Percentiles rank a stretch among this genome's conserved stretches.
Conservation (phyloP, 2,888 invertebrate species). For the Latrodectus hesperus region DNA sequence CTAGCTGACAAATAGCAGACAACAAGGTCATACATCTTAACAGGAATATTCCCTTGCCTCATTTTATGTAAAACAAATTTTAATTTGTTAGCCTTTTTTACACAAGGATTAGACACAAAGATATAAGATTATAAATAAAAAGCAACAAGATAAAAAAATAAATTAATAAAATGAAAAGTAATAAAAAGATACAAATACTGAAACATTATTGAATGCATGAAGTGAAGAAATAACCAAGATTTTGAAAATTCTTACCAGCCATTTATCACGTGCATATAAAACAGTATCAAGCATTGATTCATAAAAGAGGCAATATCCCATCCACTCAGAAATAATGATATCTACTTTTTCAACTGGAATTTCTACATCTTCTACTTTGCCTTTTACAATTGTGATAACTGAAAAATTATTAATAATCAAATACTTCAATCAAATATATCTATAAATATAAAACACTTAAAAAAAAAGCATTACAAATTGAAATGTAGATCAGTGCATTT, state of each 20-base stretch:
- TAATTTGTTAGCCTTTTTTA: too few relatives aligned
- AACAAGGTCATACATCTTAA: too few relatives aligned
- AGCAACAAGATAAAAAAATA: too few relatives aligned
- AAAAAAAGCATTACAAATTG: not conserved
- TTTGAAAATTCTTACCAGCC: slow-evolving; percentile 36
- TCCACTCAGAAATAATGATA: slow-evolving; percentile 89
- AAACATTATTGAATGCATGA: too few relatives aligned
- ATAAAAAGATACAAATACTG: too few relatives aligned
- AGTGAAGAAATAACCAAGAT: too few relatives aligned
- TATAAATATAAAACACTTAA: not conserved
- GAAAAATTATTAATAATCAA: not conserved
- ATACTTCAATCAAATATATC: not conserved
- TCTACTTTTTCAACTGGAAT: slow-evolving; percentile 94
- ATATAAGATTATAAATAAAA: too few relatives aligned
- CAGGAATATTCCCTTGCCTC: too few relatives aligned
- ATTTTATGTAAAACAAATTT: too few relatives aligned
- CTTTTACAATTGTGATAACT: slow-evolving; percentile 70
- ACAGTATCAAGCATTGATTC: slow-evolving; percentile 99
- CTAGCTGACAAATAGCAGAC: too few relatives aligned
- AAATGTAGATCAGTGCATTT: not conserved
- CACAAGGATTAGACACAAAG: too few relatives aligned
- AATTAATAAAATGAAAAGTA: not conserved
- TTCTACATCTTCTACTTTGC: slow-evolving; percentile 90
- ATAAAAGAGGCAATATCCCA: slow-evolving; percentile 94
- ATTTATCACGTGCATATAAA: slow-evolving; percentile 85